phyloP scores from a whole-genome alignment of 23 tunicate species.

The Ascidia mentula region DNA sequence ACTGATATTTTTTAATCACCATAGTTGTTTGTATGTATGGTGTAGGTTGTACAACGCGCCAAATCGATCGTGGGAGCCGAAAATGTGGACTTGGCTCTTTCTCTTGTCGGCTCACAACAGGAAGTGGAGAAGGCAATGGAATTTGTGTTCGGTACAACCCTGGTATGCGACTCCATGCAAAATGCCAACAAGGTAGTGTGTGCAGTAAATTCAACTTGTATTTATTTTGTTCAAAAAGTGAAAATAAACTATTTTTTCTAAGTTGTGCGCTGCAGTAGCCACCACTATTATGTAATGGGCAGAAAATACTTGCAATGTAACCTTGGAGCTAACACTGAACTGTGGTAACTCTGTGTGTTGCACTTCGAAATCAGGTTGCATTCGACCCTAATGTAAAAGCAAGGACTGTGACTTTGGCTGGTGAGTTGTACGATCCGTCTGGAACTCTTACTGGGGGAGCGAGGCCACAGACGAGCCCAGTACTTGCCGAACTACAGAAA shows the following conservation, averaged over 20 bases:
- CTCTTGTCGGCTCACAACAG: constrained; percentile 39
- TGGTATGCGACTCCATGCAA: constrained; percentile 73
- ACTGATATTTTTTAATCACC: no score
- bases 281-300: no score
- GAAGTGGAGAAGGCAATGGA: constrained; percentile 67
- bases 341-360: no score
- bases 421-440: constrained; percentile 92
- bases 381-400: constrained; percentile 78
- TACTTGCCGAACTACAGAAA: constrained; percentile 57
- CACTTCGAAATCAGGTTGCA: no score
- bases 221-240: no score
- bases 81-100: constrained; percentile 77
- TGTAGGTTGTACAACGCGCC: constrained; percentile 61
- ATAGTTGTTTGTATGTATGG: no score
- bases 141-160: constrained; percentile 65
- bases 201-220: no score
- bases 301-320: no score
- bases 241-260: no score
- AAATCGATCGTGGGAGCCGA: constrained; percentile 78
- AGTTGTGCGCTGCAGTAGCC: no score
- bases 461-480: constrained; percentile 43
- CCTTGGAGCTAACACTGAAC: no score
- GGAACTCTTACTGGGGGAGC: constrained; percentile 90
- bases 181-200: constrained; percentile 71
- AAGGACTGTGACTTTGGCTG: constrained; percentile 76